A percentile compares a stretch with the other conserved stretches of the same genome.
These are phyloP conservation scores for Pecten maximus DNA, from an alignment of 2,888 invertebrate genomes.

Conservation along the genomic window DNA sequence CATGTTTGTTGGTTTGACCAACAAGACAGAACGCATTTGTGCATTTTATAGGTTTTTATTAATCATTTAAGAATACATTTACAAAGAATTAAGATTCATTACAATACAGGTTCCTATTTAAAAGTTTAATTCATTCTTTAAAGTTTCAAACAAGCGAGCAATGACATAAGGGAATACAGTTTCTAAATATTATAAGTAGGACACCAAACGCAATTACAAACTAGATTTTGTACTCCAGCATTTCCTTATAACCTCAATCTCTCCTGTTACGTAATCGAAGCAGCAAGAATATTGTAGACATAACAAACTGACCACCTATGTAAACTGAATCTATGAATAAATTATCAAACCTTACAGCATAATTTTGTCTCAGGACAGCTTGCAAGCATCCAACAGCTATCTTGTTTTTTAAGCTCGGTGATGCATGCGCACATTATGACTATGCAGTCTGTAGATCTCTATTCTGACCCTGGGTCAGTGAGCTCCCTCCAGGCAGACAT, in stretches of 20 bases:
- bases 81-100: not conserved
- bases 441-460: not conserved
- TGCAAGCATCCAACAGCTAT: slow-evolving; percentile 23
- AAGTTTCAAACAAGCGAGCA: not conserved
- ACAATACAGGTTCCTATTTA: not conserved
- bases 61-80: not conserved
- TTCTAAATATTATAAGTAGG: not conserved
- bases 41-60: not conserved
- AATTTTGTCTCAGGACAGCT: slow-evolving; percentile 26
- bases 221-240: not conserved
- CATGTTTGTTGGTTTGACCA: not conserved
- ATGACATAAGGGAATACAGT: not conserved
- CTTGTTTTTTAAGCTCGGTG: slow-evolving; percentile 6
- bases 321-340: not conserved
- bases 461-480: not conserved
- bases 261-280: not conserved
- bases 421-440: slow-evolving; percentile 15
- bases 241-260: not conserved
- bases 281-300: not conserved
- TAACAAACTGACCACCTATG: not conserved
- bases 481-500: slow-evolving; percentile 9
- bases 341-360: slow-evolving; percentile 16
- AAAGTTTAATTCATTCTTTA: not conserved
- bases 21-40: not conserved
- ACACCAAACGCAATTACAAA: not conserved